Conservation (phyloP, 1,140 invertebrate genomes). For the Eumeta japonica region DNA sequence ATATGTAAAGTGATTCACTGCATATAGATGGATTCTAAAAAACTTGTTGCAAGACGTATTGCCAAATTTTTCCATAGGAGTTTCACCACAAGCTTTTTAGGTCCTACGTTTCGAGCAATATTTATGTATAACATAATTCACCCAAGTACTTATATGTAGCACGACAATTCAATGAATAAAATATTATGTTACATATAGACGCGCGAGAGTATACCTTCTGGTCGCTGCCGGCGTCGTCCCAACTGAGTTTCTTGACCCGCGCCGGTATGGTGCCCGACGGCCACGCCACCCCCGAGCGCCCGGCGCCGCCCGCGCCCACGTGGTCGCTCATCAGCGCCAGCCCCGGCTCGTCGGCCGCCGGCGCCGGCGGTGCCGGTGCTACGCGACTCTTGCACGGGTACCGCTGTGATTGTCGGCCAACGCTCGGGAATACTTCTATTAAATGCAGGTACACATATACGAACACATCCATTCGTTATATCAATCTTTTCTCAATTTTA, state of each 20-base stretch:
- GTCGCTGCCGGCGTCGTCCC: constrained; percentile 61
- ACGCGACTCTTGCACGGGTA: constrained; percentile 19
- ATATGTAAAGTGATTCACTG: too few relatives aligned
- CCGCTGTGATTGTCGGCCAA: constrained; percentile 17
- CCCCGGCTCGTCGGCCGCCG: background rate
- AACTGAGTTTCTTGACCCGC: constrained; percentile 67
- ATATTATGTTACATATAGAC: too few relatives aligned
- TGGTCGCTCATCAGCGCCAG: constrained; percentile 39
- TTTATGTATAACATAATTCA: too few relatives aligned
- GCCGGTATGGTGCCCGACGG: constrained; percentile 62
- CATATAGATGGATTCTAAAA: too few relatives aligned
- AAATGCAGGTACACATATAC: background rate
- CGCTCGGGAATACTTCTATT: background rate
- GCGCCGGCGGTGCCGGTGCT: constrained; percentile 15
- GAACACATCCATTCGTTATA: background rate
- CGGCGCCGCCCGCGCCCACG: constrained; percentile 22
- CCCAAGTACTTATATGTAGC: too few relatives aligned
- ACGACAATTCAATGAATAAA: too few relatives aligned
- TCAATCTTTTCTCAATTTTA: background rate
- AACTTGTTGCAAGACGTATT: too few relatives aligned
- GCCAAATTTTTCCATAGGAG: too few relatives aligned
- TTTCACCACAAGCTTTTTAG: too few relatives aligned
- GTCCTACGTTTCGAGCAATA: too few relatives aligned
- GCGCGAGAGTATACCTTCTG: constrained; percentile 12
- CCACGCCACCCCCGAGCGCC: constrained; percentile 56